A percentile compares a stretch with the other conserved stretches of the same genome.
Conservation (phyloP, 2,113 vertebrate genomes). For the Phoxinus phoxinus region DNA sequence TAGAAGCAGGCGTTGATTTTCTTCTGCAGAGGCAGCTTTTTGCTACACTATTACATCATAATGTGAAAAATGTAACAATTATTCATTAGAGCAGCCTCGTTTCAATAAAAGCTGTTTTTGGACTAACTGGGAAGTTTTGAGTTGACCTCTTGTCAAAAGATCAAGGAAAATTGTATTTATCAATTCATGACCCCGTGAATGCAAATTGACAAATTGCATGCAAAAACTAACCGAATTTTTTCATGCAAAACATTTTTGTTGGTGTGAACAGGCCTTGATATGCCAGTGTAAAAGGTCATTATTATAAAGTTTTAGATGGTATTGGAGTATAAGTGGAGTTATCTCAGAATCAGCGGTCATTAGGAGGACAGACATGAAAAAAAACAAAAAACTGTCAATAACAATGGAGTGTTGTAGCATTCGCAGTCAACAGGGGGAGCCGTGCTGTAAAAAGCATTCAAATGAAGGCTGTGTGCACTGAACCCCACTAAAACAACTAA, state of each 20-base stretch:
- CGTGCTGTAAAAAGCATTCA: constrained; percentile 6
- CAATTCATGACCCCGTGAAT: too few species aligned
- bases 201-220: not conserved
- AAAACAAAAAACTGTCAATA: constrained; percentile 9
- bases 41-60: too few species aligned
- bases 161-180: too few species aligned
- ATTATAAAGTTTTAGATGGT: too few species aligned
- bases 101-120: too few species aligned
- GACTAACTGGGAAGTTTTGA: too few species aligned
- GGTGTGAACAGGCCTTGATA: not conserved
- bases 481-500: not conserved
- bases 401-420: constrained; percentile 34
- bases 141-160: too few species aligned
- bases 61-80: too few species aligned
- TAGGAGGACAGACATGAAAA: not conserved
- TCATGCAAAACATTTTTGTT: not conserved
- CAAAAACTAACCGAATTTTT: not conserved
- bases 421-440: constrained; percentile 67
- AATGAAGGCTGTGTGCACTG: constrained; percentile 44
- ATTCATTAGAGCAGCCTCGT: too few species aligned
- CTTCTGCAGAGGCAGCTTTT: too few species aligned
- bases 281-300: not conserved
- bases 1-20: too few species aligned
- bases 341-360: constrained; percentile 13
- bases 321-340: constrained; percentile 17